Base-by-base conservation (phyloP, 2,888 invertebrate genomes). In the Plebejus anna region DNA sequence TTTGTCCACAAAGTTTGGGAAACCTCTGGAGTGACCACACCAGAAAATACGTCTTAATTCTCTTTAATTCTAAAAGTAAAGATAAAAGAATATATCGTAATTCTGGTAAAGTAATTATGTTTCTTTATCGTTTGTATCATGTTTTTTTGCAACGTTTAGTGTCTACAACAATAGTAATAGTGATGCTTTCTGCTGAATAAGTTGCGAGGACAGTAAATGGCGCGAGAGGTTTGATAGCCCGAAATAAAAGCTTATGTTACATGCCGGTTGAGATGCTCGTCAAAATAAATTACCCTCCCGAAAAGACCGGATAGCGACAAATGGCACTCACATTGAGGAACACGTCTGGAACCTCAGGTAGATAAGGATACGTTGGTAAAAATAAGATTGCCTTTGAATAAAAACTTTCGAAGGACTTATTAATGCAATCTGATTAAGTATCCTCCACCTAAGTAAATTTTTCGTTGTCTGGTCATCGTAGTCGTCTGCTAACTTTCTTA, bases 231-330 rank as follows among this genome's bases (percentile, higher is more conserved):
- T 66, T 66, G 28, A 66, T 66, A 28, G 32, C 66, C 13, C 66
- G 32, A 66, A 66, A 66, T 66, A 66, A 66, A 66, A 66, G 66
- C 66, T 66, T 28, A 66, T 36, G 32, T 32, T 66, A 61, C 61
- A 61, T 22, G 32, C 13, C 4, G 66, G 66, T 66, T 32, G 66
- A 66, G 28, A 32, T 13, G 32, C 66, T 66, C 66, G 66, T 66
- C 66, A 66, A 66, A 66, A 22, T 32, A 13, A 66, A 66, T 36
- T 32, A 13, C 32, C 7, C 66, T 32, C 66, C 66, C 66, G 66
- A 32, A 66, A 32, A 66, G 66, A 32, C 66, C 66, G 66, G 66
- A 36, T 36, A 66, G 32, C 36, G 32, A 36, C 66, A 66, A 36
- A 36, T 13, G 66, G 36, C 32, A 66, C 66, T 66, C 32, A 36